Base-by-base conservation (phyloP, 1,140 invertebrate species). In the Drosophila saltans region DNA sequence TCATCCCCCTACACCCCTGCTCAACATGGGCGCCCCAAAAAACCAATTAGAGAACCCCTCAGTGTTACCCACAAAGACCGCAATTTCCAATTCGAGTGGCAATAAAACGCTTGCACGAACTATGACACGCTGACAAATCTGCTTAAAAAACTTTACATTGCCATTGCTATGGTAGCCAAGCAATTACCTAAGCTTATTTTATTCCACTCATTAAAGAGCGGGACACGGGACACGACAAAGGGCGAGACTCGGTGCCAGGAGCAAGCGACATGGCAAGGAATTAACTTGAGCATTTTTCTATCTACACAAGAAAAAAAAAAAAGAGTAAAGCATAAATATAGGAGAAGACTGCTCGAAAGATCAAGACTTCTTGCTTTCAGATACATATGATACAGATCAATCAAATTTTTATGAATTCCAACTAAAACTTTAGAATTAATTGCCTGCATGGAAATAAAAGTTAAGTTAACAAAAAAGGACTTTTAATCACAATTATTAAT, bases 31-130 rank as follows among this genome's bases (percentile, higher is more conserved):
- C 30, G 6, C 24, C 26, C 28, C 45, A 7, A 24, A 59, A 59
- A 59, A 59, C 55, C 57, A 59, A 59, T 62, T 62, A 62, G 60
- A 41, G 39, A 62, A 62, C 60, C 40, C 40, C 11, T 9, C 5
- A 21, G 36, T 40, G 24, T 43, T 39, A 39, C 24, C 59, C 24
- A 40, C 59, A 62, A 39, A 24, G 26, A 45, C 60, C 60, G 40
- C 60, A 62, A 28, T 62, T 59, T 59, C 57, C 57, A 59, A 52
- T 52, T 52, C 40, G 9, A 62, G 21, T 40, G 59, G 11, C 24
- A 59, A 39, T 39, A 36, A 33, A 58, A 33, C 16, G 28, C 11
- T 58, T 10, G 56, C 45, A 52, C 21, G n/a, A 52, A 52, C 45
- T 52, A 52, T 52, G 45, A 52, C 45, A 52, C 45, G 16, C 45